phyloP scores from a whole-genome alignment of 2,888 invertebrate species.

The Lumbricus terrestris region DNA sequence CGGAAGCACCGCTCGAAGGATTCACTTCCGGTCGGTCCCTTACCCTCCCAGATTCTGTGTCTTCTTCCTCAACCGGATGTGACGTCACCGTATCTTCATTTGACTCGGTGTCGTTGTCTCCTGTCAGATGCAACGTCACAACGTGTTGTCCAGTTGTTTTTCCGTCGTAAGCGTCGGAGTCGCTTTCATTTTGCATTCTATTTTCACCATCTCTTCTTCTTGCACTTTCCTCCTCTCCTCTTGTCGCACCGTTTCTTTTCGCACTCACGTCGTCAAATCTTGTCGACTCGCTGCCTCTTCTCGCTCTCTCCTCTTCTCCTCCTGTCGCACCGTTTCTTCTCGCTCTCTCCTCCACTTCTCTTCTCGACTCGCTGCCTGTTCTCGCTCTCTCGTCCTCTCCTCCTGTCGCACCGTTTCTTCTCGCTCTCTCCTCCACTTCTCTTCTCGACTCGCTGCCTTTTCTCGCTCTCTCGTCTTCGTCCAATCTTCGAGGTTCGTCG shows the following conservation, averaged over 20 bases:
- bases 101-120: background rate
- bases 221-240: too few species aligned
- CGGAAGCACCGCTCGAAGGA: background rate
- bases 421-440: too few species aligned
- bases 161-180: background rate
- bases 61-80: background rate
- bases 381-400: too few species aligned
- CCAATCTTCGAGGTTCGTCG: background rate
- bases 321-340: background rate
- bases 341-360: too few species aligned
- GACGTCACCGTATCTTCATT: background rate
- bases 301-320: background rate
- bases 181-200: background rate
- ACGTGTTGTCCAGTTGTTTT: background rate
- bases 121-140: background rate
- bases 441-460: too few species aligned
- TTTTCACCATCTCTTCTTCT: background rate
- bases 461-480: too few species aligned
- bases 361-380: too few species aligned
- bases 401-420: background rate
- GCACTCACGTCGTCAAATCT: too few species aligned
- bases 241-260: too few species aligned
- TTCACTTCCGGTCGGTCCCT: background rate
- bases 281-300: too few species aligned
- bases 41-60: background rate